These are phyloP conservation scores for Ladona fulva DNA, from an alignment of 1,140 invertebrate species.

Conservation along the genomic window DNA sequence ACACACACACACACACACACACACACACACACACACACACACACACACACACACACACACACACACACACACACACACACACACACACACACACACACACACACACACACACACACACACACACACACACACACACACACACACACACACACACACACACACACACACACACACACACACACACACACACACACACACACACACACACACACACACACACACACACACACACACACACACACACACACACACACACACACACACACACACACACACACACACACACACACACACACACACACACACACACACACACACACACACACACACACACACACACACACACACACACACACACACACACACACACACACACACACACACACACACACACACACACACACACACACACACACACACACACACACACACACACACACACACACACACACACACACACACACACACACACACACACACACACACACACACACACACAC, in stretches of 20 bases:
- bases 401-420: background rate
- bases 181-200: background rate
- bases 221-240: background rate
- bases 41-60: background rate
- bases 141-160: background rate
- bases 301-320: background rate
- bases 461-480: background rate
- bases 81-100: background rate
- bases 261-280: background rate
- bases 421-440: background rate
- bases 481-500: background rate
- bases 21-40: background rate
- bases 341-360: background rate
- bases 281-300: background rate
- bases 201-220: background rate
- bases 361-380: background rate
- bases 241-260: background rate
- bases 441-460: background rate
- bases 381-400: background rate
- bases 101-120: background rate
- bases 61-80: background rate
- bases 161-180: background rate
- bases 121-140: background rate
- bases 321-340: background rate
- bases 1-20: background rate